Percentiles rank a stretch among this genome's conserved stretches.
These are phyloP conservation scores for Trinectes maculatus DNA, from an alignment of 2,113 vertebrate species.

Conservation along the genomic window DNA sequence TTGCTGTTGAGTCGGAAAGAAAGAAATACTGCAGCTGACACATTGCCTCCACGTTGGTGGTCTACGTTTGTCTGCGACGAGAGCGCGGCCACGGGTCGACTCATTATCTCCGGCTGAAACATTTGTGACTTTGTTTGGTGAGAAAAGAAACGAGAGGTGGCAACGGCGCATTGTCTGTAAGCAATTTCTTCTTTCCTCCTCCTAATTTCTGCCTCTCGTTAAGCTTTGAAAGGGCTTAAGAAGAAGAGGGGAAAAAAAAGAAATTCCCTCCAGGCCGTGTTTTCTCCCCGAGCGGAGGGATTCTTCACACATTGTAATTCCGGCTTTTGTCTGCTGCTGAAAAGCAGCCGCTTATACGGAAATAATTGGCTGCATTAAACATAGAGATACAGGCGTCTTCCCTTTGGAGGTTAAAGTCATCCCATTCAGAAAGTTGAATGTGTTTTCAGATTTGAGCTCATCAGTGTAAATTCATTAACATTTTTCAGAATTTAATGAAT, in stretches of 20 bases:
- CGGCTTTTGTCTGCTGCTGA: slow-evolving; percentile 66
- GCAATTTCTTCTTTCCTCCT: slow-evolving; percentile 78
- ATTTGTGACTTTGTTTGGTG: slow-evolving; percentile 64
- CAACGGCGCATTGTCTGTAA: slow-evolving; percentile 75
- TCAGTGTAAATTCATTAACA: slow-evolving; percentile 16
- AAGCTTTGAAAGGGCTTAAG: slow-evolving; percentile 66
- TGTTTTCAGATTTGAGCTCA: slow-evolving; percentile 9
- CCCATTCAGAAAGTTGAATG: slow-evolving; percentile 27
- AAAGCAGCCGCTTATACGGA: slow-evolving; percentile 57
- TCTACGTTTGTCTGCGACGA: slow-evolving; percentile 39
- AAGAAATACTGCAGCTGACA: slow-evolving; percentile 22
- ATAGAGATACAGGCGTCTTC: slow-evolving; percentile 48
- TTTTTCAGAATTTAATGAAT: no score
- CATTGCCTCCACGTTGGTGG: slow-evolving; percentile 34
- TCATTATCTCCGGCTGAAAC: slow-evolving; percentile 63
- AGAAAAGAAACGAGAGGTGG: slow-evolving; percentile 60
- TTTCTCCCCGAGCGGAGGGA: slow-evolving; percentile 27
- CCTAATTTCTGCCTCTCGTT: slow-evolving; percentile 68
- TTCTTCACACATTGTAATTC: slow-evolving; percentile 45
- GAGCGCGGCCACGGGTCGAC: slow-evolving; percentile 29
- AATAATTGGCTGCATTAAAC: slow-evolving; percentile 73
- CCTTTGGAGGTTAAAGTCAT: slow-evolving; percentile 49
- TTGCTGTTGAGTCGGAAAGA: slow-evolving; percentile 23
- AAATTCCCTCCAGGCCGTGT: slow-evolving; percentile 71
- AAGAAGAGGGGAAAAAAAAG: no score